Conservation (phyloP, 2,113 vertebrate species). For the Cyphomyrus plagiostoma region DNA sequence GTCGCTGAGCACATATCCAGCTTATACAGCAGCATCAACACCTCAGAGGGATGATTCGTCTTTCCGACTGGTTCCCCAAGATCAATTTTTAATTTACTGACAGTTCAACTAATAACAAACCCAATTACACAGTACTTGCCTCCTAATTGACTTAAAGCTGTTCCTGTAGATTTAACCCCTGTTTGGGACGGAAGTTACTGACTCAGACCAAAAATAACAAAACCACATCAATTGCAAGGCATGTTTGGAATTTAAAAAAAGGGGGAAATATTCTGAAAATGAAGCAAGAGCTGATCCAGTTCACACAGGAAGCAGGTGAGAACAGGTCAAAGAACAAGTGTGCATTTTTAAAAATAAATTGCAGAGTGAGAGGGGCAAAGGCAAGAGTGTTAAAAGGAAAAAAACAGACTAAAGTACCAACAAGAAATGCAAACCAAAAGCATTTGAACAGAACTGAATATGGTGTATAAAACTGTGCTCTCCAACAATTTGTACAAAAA, state of each 20-base stretch:
- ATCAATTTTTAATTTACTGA: constrained; percentile 40
- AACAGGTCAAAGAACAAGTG: not conserved
- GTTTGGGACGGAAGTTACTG: constrained; percentile 12
- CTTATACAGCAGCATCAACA: not conserved
- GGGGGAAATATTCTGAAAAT: not conserved
- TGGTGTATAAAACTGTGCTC: not conserved
- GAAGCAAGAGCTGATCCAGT: not conserved
- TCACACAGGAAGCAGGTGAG: not conserved
- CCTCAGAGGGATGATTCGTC: constrained; percentile 17
- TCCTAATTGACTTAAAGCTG: constrained; percentile 24
- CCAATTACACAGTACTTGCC: constrained; percentile 37
- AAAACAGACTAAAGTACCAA: not conserved
- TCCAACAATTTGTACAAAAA: not conserved
- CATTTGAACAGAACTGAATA: not conserved
- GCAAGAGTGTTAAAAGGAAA: not conserved
- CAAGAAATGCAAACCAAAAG: not conserved
- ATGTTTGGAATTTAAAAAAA: not conserved
- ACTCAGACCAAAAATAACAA: constrained; percentile 29
- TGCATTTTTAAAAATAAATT: constrained; percentile 6
- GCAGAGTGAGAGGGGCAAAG: not conserved
- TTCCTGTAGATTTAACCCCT: constrained; percentile 27
- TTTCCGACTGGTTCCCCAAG: constrained; percentile 30
- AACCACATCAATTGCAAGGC: not conserved
- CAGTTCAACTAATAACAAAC: constrained; percentile 38
- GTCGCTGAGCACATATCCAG: constrained; percentile 8